A percentile compares a stretch with the other conserved stretches of the same genome.
These are phyloP conservation scores for Tetragonisca angustula DNA, from an alignment of 2,888 invertebrate genomes.

Conservation along the genomic window DNA sequence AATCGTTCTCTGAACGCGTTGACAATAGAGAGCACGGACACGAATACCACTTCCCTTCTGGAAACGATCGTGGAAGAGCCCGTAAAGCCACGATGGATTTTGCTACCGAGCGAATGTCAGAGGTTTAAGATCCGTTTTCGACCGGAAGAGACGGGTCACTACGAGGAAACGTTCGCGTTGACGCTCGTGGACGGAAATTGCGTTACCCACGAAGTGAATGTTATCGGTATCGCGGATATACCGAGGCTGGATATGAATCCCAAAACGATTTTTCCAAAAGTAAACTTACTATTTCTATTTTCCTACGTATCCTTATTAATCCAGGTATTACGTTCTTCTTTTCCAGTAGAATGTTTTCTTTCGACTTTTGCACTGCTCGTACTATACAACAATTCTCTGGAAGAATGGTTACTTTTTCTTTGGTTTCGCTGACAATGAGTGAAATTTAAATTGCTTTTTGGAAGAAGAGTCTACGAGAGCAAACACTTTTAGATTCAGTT, in stretches of 20 bases:
- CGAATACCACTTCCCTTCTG: neutral
- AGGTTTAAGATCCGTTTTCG: slow-evolving; percentile 72
- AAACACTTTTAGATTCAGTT: no score
- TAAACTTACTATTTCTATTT: neutral
- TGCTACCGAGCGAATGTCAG: slow-evolving; percentile 72
- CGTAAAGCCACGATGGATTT: slow-evolving; percentile 70
- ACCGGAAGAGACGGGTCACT: slow-evolving; percentile 69
- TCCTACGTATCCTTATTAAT: neutral
- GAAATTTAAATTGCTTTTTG: neutral
- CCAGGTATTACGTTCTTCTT: no score
- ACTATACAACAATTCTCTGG: neutral
- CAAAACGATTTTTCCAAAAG: slow-evolving; percentile 69
- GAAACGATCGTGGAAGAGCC: slow-evolving; percentile 54
- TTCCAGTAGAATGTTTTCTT: neutral
- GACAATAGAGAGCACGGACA: slow-evolving; percentile 23
- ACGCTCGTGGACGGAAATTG: slow-evolving; percentile 64
- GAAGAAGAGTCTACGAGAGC: neutral
- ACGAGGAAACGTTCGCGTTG: slow-evolving; percentile 68
- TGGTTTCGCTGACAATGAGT: neutral
- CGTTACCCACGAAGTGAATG: slow-evolving; percentile 64
- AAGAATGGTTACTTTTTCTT: neutral
- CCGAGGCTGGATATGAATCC: slow-evolving; percentile 75
- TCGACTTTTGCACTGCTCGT: neutral
- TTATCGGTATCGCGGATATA: slow-evolving; percentile 72
- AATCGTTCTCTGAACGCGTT: slow-evolving; percentile 32